Conservation (phyloP, 2,797 vertebrate genomes). For the Zalophus californianus region DNA sequence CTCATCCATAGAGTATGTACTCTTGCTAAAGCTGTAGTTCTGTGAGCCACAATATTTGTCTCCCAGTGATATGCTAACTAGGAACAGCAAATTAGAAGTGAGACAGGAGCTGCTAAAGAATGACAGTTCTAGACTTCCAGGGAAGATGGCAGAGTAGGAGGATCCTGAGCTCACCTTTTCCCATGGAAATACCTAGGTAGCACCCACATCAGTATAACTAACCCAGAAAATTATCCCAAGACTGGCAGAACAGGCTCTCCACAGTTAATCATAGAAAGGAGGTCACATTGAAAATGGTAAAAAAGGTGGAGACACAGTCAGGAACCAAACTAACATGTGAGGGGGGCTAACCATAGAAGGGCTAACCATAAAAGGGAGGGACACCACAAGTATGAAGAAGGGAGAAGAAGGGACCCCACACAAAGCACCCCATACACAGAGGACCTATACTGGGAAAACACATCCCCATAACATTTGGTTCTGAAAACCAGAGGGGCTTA, state of each 20-base stretch:
- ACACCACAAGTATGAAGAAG: background rate
- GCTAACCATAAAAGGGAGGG: background rate
- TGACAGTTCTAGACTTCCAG: background rate
- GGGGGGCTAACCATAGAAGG: background rate
- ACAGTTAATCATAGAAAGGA: background rate
- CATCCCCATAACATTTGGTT: background rate
- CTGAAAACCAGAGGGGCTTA: background rate
- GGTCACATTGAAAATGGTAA: background rate
- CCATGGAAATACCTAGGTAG: background rate
- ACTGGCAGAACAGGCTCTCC: background rate
- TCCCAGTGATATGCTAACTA: background rate
- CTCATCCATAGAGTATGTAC: background rate
- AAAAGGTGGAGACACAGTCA: background rate
- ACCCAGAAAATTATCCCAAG: background rate
- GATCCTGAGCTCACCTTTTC: background rate
- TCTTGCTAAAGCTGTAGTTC: background rate
- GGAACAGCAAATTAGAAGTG: slow-evolving; percentile 23
- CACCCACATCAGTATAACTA: background rate
- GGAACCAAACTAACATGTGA: background rate
- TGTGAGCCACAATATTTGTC: background rate
- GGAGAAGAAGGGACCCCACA: background rate
- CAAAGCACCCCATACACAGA: too few species aligned
- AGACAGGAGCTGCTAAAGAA: background rate
- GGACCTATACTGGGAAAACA: background rate
- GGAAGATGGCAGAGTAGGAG: background rate